A percentile compares a stretch with the other conserved stretches of the same genome.
These are phyloP conservation scores for Campopleginae sp. DNA, from an alignment of 2,888 invertebrate genomes.

Conservation along the genomic window DNA sequence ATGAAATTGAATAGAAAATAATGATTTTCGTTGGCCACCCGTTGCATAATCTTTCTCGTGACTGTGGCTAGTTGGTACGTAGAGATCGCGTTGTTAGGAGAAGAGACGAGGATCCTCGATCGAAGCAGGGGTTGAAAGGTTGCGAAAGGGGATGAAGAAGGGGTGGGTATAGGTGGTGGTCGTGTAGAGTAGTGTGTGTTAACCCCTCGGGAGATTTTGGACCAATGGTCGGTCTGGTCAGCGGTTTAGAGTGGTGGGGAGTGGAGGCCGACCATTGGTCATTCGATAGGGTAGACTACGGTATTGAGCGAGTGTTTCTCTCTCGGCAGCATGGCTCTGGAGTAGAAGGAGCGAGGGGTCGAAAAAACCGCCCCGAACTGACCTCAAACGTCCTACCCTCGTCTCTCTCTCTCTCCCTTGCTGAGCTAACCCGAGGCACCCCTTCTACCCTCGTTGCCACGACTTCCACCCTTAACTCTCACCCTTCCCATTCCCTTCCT, in stretches of 20 bases:
- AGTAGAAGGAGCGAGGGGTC: slow-evolving; percentile 75
- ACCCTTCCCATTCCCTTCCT: slow-evolving; percentile 48
- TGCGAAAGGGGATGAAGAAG: slow-evolving; percentile 66
- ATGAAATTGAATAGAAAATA: background rate
- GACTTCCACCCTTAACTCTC: slow-evolving; percentile 58
- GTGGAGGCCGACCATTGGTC: slow-evolving; percentile 83
- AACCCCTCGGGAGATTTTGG: slow-evolving; percentile 74
- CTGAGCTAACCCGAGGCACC: slow-evolving; percentile 77
- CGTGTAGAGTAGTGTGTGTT: slow-evolving; percentile 53
- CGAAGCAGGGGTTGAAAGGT: slow-evolving; percentile 73
- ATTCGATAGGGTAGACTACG: slow-evolving; percentile 78
- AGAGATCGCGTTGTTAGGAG: slow-evolving; percentile 31
- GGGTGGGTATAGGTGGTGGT: slow-evolving; percentile 30
- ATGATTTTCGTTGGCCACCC: slow-evolving; percentile 72
- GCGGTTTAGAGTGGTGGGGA: slow-evolving; percentile 78
- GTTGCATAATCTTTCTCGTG: slow-evolving; percentile 78
- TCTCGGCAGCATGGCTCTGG: background rate
- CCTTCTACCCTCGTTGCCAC: slow-evolving; percentile 52
- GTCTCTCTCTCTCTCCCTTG: slow-evolving; percentile 77
- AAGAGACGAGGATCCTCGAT: slow-evolving; percentile 47
- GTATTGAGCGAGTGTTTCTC: slow-evolving; percentile 82
- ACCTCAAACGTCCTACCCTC: slow-evolving; percentile 84
- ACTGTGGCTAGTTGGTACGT: slow-evolving; percentile 81
- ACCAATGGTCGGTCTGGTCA: slow-evolving; percentile 83
- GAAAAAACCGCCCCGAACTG: slow-evolving; percentile 84